Evolutionary conservation across 2,888 invertebrate genomes (phyloP).

Genomic region (Beris chalybata): DNA sequence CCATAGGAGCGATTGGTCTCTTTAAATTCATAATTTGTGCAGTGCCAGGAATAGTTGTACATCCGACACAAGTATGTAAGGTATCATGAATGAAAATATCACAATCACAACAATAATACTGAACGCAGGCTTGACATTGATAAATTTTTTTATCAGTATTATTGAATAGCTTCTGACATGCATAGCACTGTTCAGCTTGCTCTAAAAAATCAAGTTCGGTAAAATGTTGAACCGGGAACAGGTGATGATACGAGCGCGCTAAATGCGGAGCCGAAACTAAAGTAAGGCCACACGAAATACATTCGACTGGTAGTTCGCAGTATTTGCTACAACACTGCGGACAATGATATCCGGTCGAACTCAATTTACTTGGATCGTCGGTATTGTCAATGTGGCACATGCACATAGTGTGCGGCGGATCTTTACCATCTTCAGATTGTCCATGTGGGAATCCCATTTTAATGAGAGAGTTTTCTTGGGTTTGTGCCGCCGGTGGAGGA

Average conservation of each 20-base stretch:
- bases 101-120: constrained; percentile 91
- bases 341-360: constrained; percentile 80
- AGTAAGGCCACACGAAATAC: constrained; percentile 92
- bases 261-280: constrained; percentile 97
- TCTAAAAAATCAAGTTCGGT: constrained; percentile 69
- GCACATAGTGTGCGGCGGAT: constrained; percentile 81
- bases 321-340: constrained; percentile 98
- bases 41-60: constrained; percentile 67
- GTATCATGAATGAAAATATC: constrained; percentile 92
- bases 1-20: constrained; percentile 45
- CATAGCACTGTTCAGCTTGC: constrained; percentile 67
- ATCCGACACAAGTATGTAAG: constrained; percentile 95
- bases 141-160: constrained; percentile 79
- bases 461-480: constrained; percentile 76
- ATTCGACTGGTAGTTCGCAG: constrained; percentile 97
- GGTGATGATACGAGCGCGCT: constrained; percentile 95
- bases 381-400: constrained; percentile 87
- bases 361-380: constrained; percentile 68
- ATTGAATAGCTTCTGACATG: constrained; percentile 71
- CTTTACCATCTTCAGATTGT: constrained; percentile 63
- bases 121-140: constrained; percentile 76
- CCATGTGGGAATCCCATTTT: constrained; percentile 97
- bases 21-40: constrained; percentile 45
- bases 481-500: constrained; percentile 72
- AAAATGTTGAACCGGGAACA: constrained; percentile 90